A percentile compares a stretch with the other conserved stretches of the same genome.
Evolutionary conservation across 1,140 invertebrate species (phyloP).

Genomic region (Diachasmimorpha longicaudata): DNA sequence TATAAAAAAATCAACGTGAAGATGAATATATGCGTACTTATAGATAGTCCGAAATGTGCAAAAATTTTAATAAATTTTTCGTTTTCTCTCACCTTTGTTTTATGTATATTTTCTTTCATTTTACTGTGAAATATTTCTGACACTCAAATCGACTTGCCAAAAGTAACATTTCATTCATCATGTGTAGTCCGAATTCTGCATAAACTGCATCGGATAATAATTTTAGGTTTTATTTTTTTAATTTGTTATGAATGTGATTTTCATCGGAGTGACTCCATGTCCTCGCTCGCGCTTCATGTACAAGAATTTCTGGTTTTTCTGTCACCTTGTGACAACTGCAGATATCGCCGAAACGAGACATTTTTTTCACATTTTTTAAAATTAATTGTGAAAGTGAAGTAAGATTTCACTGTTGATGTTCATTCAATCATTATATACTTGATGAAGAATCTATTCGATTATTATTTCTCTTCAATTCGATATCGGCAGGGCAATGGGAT

Average conservation of each 20-base stretch:
- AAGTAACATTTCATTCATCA: background rate
- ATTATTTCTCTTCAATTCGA: conserved; percentile 29
- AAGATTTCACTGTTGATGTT: too few relatives aligned
- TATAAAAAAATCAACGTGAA: conserved; percentile 3
- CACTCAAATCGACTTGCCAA: conserved; percentile 7
- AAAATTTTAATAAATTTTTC: conserved; percentile 9
- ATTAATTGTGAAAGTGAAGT: background rate
- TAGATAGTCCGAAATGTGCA: conserved; percentile 20
- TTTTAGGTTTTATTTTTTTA: too few relatives aligned
- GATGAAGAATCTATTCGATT: background rate
- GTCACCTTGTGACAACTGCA: conserved; percentile 32
- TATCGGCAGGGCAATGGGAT: conserved; percentile 49
- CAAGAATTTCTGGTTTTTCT: conserved; percentile 51
- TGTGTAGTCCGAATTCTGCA: background rate
- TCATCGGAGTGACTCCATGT: conserved; percentile 34
- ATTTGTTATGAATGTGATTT: background rate
- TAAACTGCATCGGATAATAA: background rate
- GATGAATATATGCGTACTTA: conserved; percentile 27
- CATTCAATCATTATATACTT: too few relatives aligned
- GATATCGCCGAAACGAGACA: conserved; percentile 28
- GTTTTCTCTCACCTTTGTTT: background rate
- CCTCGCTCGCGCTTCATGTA: conserved; percentile 45
- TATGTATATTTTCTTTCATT: conserved; percentile 26
- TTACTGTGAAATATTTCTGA: conserved; percentile 23
- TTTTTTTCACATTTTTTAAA: background rate